These are phyloP conservation scores for Halcyon smyrnensis DNA, from an alignment of 2,797 vertebrate species.

Conservation along the genomic window DNA sequence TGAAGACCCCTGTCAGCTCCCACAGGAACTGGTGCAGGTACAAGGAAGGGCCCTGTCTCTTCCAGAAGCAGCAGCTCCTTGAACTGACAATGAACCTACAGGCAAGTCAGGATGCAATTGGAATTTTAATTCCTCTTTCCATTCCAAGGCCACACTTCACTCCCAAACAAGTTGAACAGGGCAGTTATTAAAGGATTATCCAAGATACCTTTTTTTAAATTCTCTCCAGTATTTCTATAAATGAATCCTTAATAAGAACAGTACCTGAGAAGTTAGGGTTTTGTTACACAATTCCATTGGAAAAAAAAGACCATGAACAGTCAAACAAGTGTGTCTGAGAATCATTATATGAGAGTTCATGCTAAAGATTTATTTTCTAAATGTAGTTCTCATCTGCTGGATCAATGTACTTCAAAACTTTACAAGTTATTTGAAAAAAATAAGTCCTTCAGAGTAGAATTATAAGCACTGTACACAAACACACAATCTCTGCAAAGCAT, in stretches of 20 bases:
- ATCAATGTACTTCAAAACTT: not conserved
- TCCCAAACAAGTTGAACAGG: not conserved
- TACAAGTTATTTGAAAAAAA: not conserved
- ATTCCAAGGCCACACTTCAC: not conserved
- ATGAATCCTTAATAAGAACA: not conserved
- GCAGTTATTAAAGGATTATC: not conserved
- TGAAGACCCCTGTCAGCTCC: not conserved
- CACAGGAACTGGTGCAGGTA: not conserved
- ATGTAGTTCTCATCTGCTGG: not conserved
- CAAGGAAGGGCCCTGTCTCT: not conserved
- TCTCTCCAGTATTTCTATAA: not conserved
- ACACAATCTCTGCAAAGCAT: not conserved
- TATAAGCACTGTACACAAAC: not conserved
- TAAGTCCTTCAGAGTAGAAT: not conserved
- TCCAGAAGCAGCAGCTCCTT: not conserved
- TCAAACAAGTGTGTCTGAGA: not conserved
- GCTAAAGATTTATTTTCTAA: not conserved
- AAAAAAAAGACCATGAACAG: not conserved
- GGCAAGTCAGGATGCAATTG: not conserved
- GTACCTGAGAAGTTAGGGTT: not conserved
- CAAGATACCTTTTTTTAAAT: not conserved
- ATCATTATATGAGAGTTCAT: not conserved
- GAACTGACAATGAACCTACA: not conserved
- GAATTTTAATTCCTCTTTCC: not conserved
- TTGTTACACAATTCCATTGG: not conserved